Percentiles rank a stretch among this genome's conserved stretches.
phyloP scores from a whole-genome alignment of 2,797 vertebrate genomes.

The Choloepus didactylus region DNA sequence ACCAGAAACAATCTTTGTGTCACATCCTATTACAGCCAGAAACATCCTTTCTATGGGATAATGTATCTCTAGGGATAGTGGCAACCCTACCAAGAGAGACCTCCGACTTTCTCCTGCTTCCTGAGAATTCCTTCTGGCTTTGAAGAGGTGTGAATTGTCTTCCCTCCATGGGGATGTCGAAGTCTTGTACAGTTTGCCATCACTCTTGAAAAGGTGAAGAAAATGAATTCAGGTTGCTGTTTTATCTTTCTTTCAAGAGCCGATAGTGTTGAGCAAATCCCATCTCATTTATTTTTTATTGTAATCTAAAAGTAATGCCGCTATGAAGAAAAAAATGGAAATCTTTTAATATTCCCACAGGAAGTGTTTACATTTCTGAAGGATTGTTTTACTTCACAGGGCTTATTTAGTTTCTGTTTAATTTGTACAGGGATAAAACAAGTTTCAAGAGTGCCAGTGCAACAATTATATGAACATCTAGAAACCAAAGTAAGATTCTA shows the following conservation, averaged over 20 bases:
- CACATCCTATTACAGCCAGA: background rate
- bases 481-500: constrained; percentile 42
- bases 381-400: constrained; percentile 23
- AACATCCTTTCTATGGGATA: background rate
- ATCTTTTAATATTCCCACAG: constrained; percentile 72
- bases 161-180: background rate
- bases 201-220: background rate
- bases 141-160: background rate
- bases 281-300: constrained; percentile 64
- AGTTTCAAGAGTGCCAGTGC: constrained; percentile 40
- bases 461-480: constrained; percentile 53
- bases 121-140: background rate
- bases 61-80: background rate
- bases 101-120: background rate
- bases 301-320: constrained; percentile 59
- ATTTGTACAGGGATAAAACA: constrained; percentile 70
- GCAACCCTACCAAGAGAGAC: background rate
- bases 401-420: constrained; percentile 72
- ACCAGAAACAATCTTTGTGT: background rate
- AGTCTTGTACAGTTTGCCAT: background rate
- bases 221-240: background rate
- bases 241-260: background rate
- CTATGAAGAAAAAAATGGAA: constrained; percentile 38
- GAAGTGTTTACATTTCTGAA: constrained; percentile 68
- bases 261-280: constrained; percentile 5